Evolutionary conservation across 2,888 invertebrate genomes (phyloP).

Genomic region (Asteroscopus sphinx): DNA sequence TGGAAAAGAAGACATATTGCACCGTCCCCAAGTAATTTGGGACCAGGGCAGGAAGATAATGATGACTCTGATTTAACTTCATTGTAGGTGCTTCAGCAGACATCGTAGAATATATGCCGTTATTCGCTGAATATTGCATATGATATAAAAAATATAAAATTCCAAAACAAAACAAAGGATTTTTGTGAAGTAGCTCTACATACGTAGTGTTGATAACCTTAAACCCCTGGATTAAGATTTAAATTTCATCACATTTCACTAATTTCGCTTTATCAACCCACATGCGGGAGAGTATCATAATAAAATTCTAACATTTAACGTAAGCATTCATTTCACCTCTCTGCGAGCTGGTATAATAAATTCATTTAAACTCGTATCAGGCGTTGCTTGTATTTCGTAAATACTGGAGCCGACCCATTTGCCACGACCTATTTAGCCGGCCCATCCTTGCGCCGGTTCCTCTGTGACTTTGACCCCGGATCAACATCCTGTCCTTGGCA

Average conservation of each 20-base stretch:
- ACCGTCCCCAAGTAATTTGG: too few species aligned
- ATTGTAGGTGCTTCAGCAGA: too few species aligned
- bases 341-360: conserved; percentile 1
- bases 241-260: not conserved
- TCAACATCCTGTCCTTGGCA: conserved; percentile 51
- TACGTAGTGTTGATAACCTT: not conserved
- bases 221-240: too few species aligned
- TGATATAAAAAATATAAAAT: too few species aligned
- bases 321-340: not conserved
- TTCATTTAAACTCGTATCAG: conserved; percentile 18
- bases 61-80: too few species aligned
- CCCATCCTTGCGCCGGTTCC: conserved; percentile 59
- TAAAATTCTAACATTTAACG: too few species aligned
- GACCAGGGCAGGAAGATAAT: too few species aligned
- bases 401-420: conserved; percentile 36
- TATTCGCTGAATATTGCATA: too few species aligned
- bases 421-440: conserved; percentile 53
- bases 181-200: too few species aligned
- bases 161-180: too few species aligned
- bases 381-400: conserved; percentile 6
- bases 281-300: not conserved
- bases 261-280: not conserved
- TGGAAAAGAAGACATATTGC: too few species aligned
- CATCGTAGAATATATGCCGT: too few species aligned
- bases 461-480: conserved; percentile 56